Evolutionary conservation across 2,113 vertebrate genomes (phyloP).

Genomic region (Sturnus vulgaris): DNA sequence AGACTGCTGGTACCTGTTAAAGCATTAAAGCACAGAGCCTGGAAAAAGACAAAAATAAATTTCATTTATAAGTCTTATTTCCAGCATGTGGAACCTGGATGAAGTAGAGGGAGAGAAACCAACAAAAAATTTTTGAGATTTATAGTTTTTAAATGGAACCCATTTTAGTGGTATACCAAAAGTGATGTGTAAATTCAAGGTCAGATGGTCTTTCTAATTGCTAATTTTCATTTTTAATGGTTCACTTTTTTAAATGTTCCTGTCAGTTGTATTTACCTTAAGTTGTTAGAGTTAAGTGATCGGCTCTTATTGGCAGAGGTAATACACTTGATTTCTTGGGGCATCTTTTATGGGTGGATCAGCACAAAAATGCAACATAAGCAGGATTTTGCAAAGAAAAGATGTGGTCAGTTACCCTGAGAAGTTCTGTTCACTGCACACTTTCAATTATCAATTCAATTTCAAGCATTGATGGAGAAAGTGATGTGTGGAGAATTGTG

Average conservation of each 20-base stretch:
- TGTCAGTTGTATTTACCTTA: background rate
- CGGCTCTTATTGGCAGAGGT: background rate
- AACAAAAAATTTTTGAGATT: background rate
- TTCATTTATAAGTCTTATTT: background rate
- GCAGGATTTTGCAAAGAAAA: background rate
- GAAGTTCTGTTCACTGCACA: background rate
- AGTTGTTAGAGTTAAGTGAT: background rate
- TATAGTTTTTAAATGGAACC: background rate
- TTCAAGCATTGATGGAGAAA: background rate
- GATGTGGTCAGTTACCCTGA: background rate
- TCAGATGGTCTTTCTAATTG: background rate
- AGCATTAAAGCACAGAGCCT: background rate
- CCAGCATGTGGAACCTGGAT: accelerated
- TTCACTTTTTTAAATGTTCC: background rate
- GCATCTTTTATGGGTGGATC: background rate
- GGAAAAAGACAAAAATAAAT: background rate
- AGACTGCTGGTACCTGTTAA: background rate
- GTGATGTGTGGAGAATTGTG: background rate
- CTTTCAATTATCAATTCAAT: background rate
- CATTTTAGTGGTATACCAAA: background rate
- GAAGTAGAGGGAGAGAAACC: background rate
- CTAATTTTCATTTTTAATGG: background rate
- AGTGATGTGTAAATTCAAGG: background rate
- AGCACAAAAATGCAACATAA: background rate
- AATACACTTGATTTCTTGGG: background rate